These are phyloP conservation scores for Montipora sp. DNA, from an alignment of 64 coral and sea anemone species.

Conservation along the genomic window DNA sequence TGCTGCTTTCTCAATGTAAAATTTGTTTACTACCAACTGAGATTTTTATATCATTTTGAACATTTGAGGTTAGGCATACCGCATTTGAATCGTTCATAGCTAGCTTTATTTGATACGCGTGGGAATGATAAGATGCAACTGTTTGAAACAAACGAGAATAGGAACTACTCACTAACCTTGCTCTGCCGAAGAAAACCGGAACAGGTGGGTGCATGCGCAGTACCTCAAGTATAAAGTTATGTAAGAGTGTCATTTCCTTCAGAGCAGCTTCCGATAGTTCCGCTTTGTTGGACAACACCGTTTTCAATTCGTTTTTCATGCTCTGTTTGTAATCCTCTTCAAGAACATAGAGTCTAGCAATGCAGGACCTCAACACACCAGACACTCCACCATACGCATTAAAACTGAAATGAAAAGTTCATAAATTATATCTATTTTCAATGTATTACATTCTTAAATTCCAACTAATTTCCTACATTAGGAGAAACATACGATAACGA, in stretches of 20 bases:
- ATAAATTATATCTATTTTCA: background rate
- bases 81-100: too few relatives aligned
- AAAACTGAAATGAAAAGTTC: slow-evolving; percentile 61
- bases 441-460: too few relatives aligned
- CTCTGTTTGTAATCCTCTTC: slow-evolving; percentile 57
- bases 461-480: too few relatives aligned
- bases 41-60: too few relatives aligned
- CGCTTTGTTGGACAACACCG: slow-evolving; percentile 28
- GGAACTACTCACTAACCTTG: slow-evolving; percentile 49
- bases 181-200: slow-evolving; percentile 86
- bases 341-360: slow-evolving; percentile 68
- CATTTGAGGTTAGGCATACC: too few relatives aligned
- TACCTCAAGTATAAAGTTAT: slow-evolving; percentile 82
- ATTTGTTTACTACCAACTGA: too few relatives aligned
- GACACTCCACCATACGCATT: slow-evolving; percentile 87
- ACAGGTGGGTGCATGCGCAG: slow-evolving; percentile 85
- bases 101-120: too few relatives aligned
- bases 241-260: slow-evolving; percentile 71
- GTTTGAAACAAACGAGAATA: background rate
- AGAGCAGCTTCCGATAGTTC: slow-evolving; percentile 64
- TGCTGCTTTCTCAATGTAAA: too few relatives aligned
- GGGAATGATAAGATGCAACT: too few relatives aligned
- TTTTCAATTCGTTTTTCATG: slow-evolving; percentile 78
- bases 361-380: slow-evolving; percentile 57
- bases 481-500: too few relatives aligned